Base-by-base conservation (phyloP, 2,113 vertebrate species). In the Aptenodytes patagonicus region DNA sequence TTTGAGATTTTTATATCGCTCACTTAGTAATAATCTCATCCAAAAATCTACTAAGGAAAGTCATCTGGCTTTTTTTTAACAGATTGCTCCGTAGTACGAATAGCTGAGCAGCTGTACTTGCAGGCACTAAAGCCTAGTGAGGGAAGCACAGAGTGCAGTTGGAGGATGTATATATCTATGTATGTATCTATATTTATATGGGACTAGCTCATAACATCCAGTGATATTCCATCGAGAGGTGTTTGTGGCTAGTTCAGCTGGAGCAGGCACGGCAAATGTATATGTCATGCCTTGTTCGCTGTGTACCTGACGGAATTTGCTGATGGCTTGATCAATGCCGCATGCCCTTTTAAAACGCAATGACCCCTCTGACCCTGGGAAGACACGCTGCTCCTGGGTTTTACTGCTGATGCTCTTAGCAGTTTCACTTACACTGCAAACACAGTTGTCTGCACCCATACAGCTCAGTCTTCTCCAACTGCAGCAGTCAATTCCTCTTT, bases 271-370 rank as follows among this genome's bases (percentile, higher is more conserved):
- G 38, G 62, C 24, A 34, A 25, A 46, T 6, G 18, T 5, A 2
- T 8, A 3, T 1, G 2, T 13, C 57, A 47, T 40, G 55, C 69
- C 73, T 46, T 6, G 34, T 17, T 65, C 0, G 0, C 38, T 28
- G 15, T 5, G 25, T 60, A 28, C 46, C 58, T 60, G 84, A 2
- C 22, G 10, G 78, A 14, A 34, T 83, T 42, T 91, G 71, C 52
- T 78, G 70, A 46, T 31, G 46, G 58, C 28, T 54, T 9, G 34
- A 32, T 82, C 65, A 7, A 1, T 24, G 90, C 40, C 3, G 1
- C 2, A 2, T 55, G 57, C 17, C 51, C 80, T 51, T 70, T 17
- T 6, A 6, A 42, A 73, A 24, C 0, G 0, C 57, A 5, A 0
- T 13, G 55, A 42, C 75, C 52, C 3, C 69, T 49, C 18, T 36